Evolutionary conservation across 2,797 vertebrate species (phyloP).

Genomic region (Yasuhikotakia modesta): DNA sequence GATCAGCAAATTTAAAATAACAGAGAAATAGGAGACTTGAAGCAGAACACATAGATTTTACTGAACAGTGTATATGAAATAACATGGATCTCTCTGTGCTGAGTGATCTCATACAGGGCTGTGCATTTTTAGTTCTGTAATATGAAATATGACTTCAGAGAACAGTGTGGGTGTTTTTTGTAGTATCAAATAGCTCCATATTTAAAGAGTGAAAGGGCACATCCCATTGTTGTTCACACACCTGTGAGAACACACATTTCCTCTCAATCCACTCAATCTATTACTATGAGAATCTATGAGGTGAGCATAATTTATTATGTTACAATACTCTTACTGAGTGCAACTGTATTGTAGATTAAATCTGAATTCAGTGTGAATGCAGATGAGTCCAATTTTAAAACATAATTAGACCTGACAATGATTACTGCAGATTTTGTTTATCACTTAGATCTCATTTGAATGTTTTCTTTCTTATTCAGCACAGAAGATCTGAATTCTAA

Average conservation of each 20-base stretch:
- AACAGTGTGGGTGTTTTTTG: background rate
- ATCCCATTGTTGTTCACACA: background rate
- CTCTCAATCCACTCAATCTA: too few relatives aligned
- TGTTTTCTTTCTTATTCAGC: constrained; percentile 7
- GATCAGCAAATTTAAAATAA: background rate
- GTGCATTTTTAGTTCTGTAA: background rate
- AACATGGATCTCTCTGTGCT: background rate
- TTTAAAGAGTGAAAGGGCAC: constrained; percentile 16
- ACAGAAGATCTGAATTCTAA: background rate
- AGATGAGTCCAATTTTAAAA: too few relatives aligned
- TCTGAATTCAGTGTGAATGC: too few relatives aligned
- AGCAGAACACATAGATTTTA: background rate
- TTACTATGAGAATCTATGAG: background rate
- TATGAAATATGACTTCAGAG: constrained; percentile 3
- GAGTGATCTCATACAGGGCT: background rate
- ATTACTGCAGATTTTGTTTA: too few relatives aligned
- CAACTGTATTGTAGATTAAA: background rate
- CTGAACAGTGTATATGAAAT: background rate
- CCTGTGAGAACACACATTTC: background rate
- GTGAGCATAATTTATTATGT: background rate
- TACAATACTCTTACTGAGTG: background rate
- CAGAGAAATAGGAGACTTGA: background rate
- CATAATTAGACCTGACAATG: background rate
- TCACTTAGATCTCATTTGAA: background rate
- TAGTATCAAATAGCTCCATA: constrained; percentile 20